A percentile compares a stretch with the other conserved stretches of the same genome.
phyloP scores from a whole-genome alignment of 2,113 vertebrate species.

The Hippocampus comes region DNA sequence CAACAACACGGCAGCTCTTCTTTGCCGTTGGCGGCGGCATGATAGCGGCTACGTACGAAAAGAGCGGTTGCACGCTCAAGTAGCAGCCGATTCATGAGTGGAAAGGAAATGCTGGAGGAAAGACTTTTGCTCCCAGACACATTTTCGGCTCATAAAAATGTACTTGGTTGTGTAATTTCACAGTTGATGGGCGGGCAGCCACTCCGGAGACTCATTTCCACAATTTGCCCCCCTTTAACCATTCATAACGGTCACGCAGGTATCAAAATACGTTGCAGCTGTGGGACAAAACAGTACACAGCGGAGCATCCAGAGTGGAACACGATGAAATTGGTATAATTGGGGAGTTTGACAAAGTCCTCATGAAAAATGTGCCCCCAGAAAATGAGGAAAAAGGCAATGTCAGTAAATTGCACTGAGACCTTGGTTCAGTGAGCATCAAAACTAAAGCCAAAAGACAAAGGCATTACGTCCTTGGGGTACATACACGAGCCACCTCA shows the following conservation, averaged over 20 bases:
- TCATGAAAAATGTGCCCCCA: not conserved
- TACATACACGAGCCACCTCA: not conserved
- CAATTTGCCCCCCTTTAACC: not conserved
- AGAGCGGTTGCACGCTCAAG: not conserved
- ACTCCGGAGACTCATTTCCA: not conserved
- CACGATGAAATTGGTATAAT: not conserved
- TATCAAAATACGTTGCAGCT: not conserved
- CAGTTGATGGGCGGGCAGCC: not conserved
- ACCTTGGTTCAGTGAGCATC: not conserved
- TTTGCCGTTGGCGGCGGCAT: not conserved
- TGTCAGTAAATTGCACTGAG: not conserved
- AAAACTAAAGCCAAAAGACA: not conserved
- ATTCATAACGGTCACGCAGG: not conserved
- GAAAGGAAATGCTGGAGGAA: not conserved
- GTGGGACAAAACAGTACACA: not conserved
- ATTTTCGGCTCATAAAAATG: not conserved
- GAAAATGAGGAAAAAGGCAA: not conserved
- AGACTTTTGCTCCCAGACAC: not conserved
- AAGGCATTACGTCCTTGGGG: not conserved
- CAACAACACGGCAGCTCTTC: not conserved
- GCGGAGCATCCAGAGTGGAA: not conserved
- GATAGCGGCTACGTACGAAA: not conserved
- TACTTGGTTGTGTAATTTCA: not conserved
- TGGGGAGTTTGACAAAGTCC: not conserved
- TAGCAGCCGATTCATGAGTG: not conserved